Evolutionary conservation across 30 jellyfish, hydroid and myxozoan genomes (phyloP).

Genomic region (Euphysa ruthae): DNA sequence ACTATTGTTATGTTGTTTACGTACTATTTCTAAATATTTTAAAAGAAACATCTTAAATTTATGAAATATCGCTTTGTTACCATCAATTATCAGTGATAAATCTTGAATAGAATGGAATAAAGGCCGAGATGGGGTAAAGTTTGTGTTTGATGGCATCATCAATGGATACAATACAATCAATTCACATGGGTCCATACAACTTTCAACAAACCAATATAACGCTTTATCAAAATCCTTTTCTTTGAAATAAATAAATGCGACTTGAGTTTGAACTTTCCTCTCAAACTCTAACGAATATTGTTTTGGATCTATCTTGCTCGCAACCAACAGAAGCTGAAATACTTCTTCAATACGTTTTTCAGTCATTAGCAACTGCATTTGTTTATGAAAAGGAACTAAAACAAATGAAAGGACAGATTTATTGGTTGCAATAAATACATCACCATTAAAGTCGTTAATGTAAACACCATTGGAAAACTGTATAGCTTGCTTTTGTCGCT

Average conservation of each 20-base stretch:
- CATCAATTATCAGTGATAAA: slow-evolving; percentile 51
- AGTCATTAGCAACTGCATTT: slow-evolving; percentile 68
- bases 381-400: slow-evolving; percentile 72
- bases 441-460: slow-evolving; percentile 61
- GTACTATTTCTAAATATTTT: slow-evolving; percentile 39
- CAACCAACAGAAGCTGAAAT: slow-evolving; percentile 67
- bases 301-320: slow-evolving; percentile 36
- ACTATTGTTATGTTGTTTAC: slow-evolving; percentile 1
- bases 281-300: slow-evolving; percentile 45
- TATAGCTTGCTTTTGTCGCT: slow-evolving; percentile 87
- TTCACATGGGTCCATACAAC: slow-evolving; percentile 64
- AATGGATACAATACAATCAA: slow-evolving; percentile 61
- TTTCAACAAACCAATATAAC: slow-evolving; percentile 55
- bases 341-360: slow-evolving; percentile 93
- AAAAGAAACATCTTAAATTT: slow-evolving; percentile 66
- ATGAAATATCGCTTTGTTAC: slow-evolving; percentile 63
- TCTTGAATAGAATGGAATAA: slow-evolving; percentile 72
- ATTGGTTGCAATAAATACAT: slow-evolving; percentile 54
- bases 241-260: slow-evolving; percentile 65
- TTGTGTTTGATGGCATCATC: slow-evolving; percentile 72
- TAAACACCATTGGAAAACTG: slow-evolving; percentile 70
- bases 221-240: slow-evolving; percentile 49
- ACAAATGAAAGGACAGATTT: slow-evolving; percentile 55
- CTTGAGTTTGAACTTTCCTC: slow-evolving; percentile 57
- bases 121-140: slow-evolving; percentile 76